A percentile compares a stretch with the other conserved stretches of the same genome.
phyloP scores from a whole-genome alignment of 2,797 vertebrate genomes.

The Rallus crepitans region DNA sequence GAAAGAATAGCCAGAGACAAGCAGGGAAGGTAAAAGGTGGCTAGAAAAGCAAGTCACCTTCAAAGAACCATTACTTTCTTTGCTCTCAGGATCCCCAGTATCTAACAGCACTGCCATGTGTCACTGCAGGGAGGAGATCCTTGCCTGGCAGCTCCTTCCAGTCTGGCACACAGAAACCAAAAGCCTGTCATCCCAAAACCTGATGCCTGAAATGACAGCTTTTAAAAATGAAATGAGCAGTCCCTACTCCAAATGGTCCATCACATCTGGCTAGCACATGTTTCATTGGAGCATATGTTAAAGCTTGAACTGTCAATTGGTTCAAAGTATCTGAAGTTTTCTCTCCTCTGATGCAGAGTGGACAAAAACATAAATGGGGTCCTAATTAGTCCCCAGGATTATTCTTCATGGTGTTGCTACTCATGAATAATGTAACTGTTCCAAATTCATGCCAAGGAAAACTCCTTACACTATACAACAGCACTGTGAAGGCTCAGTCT shows the following conservation, averaged over 20 bases:
- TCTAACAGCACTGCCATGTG: neutral
- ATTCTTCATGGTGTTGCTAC: neutral
- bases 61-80: neutral
- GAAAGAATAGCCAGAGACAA: neutral
- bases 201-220: neutral
- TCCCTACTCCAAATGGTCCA: neutral
- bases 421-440: neutral
- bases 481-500: neutral
- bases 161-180: neutral
- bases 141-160: neutral
- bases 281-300: neutral
- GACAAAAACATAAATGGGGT: neutral
- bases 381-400: neutral
- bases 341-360: neutral
- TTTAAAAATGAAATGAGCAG: neutral
- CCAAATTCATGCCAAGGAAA: neutral
- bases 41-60: neutral
- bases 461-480: neutral
- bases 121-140: neutral
- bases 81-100: neutral
- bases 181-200: neutral
- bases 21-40: neutral
- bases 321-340: neutral
- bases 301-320: neutral
- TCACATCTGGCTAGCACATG: neutral